A percentile compares a stretch with the other conserved stretches of the same genome.
Evolutionary conservation across 2,888 invertebrate species (phyloP).

Genomic region (Cephus spinipes): DNA sequence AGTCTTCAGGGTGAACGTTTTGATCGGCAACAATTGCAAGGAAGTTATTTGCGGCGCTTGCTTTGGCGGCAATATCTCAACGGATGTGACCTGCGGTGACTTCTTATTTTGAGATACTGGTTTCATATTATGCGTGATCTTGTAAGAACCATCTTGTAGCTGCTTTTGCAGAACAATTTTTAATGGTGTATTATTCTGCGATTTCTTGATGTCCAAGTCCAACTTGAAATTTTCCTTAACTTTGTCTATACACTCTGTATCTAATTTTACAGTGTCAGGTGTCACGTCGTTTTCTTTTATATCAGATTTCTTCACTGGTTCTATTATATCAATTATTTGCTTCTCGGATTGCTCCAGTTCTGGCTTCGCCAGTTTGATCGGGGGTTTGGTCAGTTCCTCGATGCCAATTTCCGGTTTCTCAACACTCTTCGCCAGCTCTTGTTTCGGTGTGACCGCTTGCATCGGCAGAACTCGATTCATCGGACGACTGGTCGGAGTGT

Average conservation of each 20-base stretch:
- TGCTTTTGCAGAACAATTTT: conserved; percentile 69
- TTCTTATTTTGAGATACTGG: conserved; percentile 38
- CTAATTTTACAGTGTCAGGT: conserved; percentile 1
- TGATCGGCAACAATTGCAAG: conserved; percentile 65
- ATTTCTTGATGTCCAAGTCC: conserved; percentile 36
- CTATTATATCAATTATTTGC: not conserved
- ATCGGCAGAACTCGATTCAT: conserved; percentile 84
- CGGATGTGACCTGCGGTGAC: conserved; percentile 42
- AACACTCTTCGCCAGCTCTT: conserved; percentile 57
- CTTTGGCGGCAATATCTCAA: conserved; percentile 46
- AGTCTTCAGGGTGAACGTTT: conserved; percentile 61
- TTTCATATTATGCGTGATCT: conserved; percentile 63
- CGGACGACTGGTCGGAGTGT: conserved; percentile 70
- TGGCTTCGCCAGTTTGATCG: conserved; percentile 43
- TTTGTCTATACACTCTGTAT: conserved; percentile 31
- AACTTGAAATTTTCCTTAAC: conserved; percentile 43
- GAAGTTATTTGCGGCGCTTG: conserved; percentile 53
- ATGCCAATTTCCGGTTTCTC: conserved; percentile 48
- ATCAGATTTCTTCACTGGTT: conserved; percentile 32
- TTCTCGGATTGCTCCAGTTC: conserved; percentile 35
- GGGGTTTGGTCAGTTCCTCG: conserved; percentile 56
- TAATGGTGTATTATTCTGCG: conserved; percentile 50
- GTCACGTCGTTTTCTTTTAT: conserved; percentile 2
- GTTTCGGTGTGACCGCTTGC: conserved; percentile 76
- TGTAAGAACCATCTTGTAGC: conserved; percentile 67